Base-by-base conservation (phyloP, 2,113 vertebrate species). In the Pseudopodoces humilis region DNA sequence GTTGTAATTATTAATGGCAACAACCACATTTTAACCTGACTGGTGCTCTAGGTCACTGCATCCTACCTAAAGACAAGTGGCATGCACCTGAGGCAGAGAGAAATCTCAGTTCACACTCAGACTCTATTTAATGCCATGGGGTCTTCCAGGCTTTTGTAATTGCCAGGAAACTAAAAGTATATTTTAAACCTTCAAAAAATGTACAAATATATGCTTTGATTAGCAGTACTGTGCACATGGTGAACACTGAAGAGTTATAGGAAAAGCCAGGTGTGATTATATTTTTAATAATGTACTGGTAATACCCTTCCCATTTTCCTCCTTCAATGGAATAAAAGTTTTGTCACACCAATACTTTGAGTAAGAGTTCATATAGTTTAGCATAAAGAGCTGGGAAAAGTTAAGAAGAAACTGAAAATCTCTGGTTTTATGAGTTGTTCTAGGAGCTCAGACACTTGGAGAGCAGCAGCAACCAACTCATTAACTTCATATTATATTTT, bases 401-500 rank as follows among this genome's bases (percentile, higher is more conserved):
- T n/a, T 88, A 90, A 93, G 94, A 89, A 53, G 70, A 78, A 69
- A 85, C 58, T 43, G 41, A 89, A 88, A 56, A 78, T 37, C 46
- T 56, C 49, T 56, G n/a, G 21, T 1, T 92, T 90, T 75, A 70
- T 55, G 56, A 95, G 53, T n/a, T 88, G 46, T 52, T 67, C 78
- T 31, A 70, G 85, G 58, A 75, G 47, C 63, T 75, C 25, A 65
- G 64, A n/a, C 75, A 44, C 44, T 90, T 83, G 63, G 64, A 90
- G 86, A 76, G 28, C 49, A 89, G 52, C 80, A 85, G 59, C 68
- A 85, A 85, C 27, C 35, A 75, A 79, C 43, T 80, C 15, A 75
- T 87, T 87, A 81, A 79, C 75, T 90, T 70, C 28, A 28, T 67
- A 79, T 87, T 90, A 7, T 84, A 80, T 91, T 95, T 96, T 89